Evolutionary conservation across 1,140 invertebrate genomes (phyloP).

Genomic region (Saccostrea cuccullata): DNA sequence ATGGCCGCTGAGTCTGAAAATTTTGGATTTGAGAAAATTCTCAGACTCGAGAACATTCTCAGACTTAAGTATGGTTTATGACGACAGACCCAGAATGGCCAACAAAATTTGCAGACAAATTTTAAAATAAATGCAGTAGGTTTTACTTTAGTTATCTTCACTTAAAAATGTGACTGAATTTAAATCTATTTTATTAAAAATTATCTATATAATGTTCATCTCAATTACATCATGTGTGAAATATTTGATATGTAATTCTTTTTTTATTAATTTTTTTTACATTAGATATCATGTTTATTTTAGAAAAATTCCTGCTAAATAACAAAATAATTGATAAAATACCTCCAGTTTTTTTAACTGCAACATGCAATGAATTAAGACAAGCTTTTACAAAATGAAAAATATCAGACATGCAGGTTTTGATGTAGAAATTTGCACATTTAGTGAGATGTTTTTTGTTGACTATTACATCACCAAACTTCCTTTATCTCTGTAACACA

Average conservation of each 20-base stretch:
- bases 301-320: conserved; percentile 13
- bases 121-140: too few species aligned
- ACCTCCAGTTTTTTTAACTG: neutral
- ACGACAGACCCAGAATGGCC: too few species aligned
- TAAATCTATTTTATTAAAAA: too few species aligned
- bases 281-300: neutral
- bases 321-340: conserved; percentile 25
- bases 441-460: neutral
- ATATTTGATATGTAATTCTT: neutral
- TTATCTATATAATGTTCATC: too few species aligned
- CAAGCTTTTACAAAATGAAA: neutral
- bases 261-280: neutral
- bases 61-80: too few species aligned
- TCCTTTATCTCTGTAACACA: conserved; percentile 10
- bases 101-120: neutral
- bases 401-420: conserved; percentile 10
- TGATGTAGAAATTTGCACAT: conserved; percentile 6
- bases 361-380: neutral
- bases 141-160: too few species aligned
- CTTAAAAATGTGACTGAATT: too few species aligned
- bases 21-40: too few species aligned
- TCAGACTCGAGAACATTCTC: too few species aligned
- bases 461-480: neutral
- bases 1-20: too few species aligned
- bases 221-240: neutral